These are phyloP conservation scores for Belonocnema kinseyi DNA, from an alignment of 1,140 invertebrate species.

Conservation along the genomic window DNA sequence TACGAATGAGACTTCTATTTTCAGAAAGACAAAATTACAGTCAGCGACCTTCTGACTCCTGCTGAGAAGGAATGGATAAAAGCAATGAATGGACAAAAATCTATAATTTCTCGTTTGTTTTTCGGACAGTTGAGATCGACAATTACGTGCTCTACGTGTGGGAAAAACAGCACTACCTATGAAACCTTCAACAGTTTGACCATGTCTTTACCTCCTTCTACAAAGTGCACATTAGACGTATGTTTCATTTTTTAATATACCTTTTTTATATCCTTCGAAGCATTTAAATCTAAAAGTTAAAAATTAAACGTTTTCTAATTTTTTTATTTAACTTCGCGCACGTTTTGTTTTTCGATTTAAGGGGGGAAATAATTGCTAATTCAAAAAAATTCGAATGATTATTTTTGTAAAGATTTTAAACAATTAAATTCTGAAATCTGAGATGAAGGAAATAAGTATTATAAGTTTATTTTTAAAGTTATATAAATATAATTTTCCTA, in stretches of 20 bases:
- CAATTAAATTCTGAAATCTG: too few species aligned
- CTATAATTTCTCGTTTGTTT: conserved; percentile 88
- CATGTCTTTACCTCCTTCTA: conserved; percentile 84
- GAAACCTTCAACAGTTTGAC: conserved; percentile 93
- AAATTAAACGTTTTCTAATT: too few species aligned
- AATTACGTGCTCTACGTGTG: conserved; percentile 85
- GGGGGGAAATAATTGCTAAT: too few species aligned
- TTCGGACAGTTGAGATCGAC: conserved; percentile 92
- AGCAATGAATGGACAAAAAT: conserved; percentile 84
- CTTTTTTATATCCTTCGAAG: too few species aligned
- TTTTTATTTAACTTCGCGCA: too few species aligned
- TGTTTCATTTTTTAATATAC: conserved; percentile 62
- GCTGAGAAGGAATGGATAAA: conserved; percentile 86
- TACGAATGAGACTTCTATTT: conserved; percentile 32
- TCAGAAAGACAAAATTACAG: conserved; percentile 54
- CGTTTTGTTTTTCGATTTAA: too few species aligned
- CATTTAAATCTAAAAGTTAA: too few species aligned
- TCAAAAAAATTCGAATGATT: too few species aligned
- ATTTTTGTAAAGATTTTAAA: too few species aligned
- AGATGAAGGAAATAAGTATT: too few species aligned
- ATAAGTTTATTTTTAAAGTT: too few species aligned
- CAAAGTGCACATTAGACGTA: conserved; percentile 82
- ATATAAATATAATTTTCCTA: too few species aligned
- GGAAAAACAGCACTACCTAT: conserved; percentile 88
- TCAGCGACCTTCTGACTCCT: conserved; percentile 51